Evolutionary conservation across 2,888 invertebrate species (phyloP).

Genomic region (Ophraella communa): DNA sequence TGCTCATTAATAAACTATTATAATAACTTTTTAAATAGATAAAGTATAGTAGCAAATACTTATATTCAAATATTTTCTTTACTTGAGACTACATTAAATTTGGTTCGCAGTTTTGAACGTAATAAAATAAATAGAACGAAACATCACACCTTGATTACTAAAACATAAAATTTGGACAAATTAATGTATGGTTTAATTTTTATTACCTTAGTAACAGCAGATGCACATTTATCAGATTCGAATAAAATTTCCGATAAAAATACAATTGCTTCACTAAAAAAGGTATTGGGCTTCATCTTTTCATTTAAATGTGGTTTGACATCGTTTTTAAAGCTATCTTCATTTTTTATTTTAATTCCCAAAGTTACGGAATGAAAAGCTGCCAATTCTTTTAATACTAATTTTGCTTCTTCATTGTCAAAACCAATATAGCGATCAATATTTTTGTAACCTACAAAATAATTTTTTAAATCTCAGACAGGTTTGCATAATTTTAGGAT

Average conservation of each 20-base stretch:
- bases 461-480: no score
- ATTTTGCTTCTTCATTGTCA: conserved; percentile 13
- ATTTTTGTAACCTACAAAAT: background rate
- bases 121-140: no score
- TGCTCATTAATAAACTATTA: no score
- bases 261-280: no score
- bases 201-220: background rate
- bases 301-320: conserved; percentile 43
- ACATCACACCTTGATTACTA: no score
- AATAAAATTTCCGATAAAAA: conserved; percentile 8
- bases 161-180: no score
- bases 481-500: no score
- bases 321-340: conserved; percentile 54
- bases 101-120: no score
- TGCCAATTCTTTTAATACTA: conserved; percentile 43
- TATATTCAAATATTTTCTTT: background rate
- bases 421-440: background rate
- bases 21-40: no score
- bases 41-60: no score
- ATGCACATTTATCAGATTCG: conserved; percentile 12
- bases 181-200: background rate
- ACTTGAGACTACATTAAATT: background rate
- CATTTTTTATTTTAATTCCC: conserved; percentile 58
- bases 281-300: no score
- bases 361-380: conserved; percentile 56